Evolutionary conservation across 2,888 invertebrate genomes (phyloP).

Genomic region (Pristionchus exspectatus): DNA sequence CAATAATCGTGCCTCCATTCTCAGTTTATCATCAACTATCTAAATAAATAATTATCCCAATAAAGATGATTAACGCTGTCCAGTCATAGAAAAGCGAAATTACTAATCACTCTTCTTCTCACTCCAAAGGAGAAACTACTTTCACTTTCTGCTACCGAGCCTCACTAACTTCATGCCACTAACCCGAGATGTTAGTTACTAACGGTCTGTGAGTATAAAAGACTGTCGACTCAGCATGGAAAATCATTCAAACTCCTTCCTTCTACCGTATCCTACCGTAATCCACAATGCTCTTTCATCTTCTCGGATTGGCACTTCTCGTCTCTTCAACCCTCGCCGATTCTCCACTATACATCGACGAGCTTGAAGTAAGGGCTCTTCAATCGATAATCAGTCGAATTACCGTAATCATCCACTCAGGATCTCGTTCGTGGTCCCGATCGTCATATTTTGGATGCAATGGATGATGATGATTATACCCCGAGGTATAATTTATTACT

Average conservation of each 20-base stretch:
- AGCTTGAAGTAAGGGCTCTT: not conserved
- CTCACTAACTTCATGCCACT: not conserved
- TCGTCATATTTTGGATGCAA: not conserved
- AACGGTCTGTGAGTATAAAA: not conserved
- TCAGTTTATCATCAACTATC: not conserved
- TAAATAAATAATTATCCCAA: not conserved
- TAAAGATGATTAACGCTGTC: not conserved
- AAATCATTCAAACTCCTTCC: not conserved
- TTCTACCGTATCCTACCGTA: slow-evolving; percentile 21
- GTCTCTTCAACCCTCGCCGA: not conserved
- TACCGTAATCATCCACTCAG: slow-evolving; percentile 31
- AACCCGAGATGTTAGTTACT: not conserved
- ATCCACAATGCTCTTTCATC: slow-evolving; percentile 4
- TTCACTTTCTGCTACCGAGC: not conserved
- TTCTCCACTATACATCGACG: slow-evolving; percentile 7
- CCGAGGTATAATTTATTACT: not conserved
- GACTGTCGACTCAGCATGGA: not conserved
- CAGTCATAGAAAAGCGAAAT: not conserved
- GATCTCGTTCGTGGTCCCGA: slow-evolving; percentile 6
- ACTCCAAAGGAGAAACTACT: not conserved
- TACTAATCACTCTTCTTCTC: not conserved
- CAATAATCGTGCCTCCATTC: too few relatives aligned
- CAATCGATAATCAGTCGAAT: not conserved
- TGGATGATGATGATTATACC: not conserved
- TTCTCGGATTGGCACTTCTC: not conserved